Evolutionary conservation across 2,797 vertebrate species (phyloP).

Genomic region (Danio aesculapii): DNA sequence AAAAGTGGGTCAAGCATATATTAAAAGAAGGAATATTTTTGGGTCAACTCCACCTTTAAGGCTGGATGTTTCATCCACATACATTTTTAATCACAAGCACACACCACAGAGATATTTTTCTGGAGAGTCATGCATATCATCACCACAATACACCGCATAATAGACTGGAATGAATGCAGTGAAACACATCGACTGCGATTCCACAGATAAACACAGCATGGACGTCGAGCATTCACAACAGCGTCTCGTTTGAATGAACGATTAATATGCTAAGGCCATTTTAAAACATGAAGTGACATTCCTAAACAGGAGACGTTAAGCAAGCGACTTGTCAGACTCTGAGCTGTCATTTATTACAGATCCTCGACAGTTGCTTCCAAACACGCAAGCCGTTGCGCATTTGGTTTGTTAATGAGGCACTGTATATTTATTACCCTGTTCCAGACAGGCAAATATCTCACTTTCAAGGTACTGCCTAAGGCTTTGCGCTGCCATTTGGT

Average conservation of each 20-base stretch:
- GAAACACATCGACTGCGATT: neutral
- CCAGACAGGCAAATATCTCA: slow-evolving; percentile 41
- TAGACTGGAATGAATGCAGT: neutral
- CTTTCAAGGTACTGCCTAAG: slow-evolving; percentile 22
- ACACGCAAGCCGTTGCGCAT: slow-evolving; percentile 1
- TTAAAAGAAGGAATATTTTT: neutral
- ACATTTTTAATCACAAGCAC: slow-evolving; percentile 12
- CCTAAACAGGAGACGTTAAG: neutral
- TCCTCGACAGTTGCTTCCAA: neutral
- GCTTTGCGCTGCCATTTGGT: neutral
- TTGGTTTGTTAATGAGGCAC: slow-evolving; percentile 35
- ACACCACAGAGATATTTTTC: slow-evolving; percentile 21
- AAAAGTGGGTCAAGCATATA: neutral
- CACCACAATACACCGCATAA: slow-evolving; percentile 16
- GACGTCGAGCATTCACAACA: neutral
- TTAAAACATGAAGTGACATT: slow-evolving; percentile 25
- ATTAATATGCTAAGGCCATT: slow-evolving; percentile 33
- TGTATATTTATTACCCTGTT: slow-evolving; percentile 43
- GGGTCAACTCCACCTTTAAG: slow-evolving; percentile 8
- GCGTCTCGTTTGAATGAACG: neutral
- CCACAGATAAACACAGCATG: slow-evolving; percentile 2
- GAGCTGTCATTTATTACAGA: slow-evolving; percentile 23
- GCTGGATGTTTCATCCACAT: neutral
- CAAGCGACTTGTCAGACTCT: slow-evolving; percentile 3
- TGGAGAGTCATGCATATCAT: slow-evolving; percentile 47